Evolutionary conservation across 2,797 vertebrate genomes (phyloP).

Genomic region (Pangasius sanitwongsei): DNA sequence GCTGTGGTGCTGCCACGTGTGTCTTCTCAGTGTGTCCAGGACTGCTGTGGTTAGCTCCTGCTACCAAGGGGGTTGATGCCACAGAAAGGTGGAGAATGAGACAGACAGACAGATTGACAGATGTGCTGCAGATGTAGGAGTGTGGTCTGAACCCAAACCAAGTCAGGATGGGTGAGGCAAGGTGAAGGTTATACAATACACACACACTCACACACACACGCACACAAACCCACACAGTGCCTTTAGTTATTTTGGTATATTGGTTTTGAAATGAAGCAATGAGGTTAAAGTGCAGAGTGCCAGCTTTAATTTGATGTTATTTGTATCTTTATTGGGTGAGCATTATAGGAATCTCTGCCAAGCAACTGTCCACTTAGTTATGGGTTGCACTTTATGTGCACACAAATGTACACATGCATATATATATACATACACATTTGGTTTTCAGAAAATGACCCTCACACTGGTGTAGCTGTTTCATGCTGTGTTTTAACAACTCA

Average conservation of each 20-base stretch:
- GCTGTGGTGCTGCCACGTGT: conserved; percentile 51
- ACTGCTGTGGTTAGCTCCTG: conserved; percentile 38
- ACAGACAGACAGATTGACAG: conserved; percentile 13
- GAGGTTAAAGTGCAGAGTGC: conserved; percentile 6
- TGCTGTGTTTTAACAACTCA: background rate
- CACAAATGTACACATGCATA: background rate
- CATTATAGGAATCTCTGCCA: background rate
- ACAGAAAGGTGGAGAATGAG: conserved; percentile 32
- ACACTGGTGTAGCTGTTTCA: conserved; percentile 8
- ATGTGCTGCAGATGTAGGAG: conserved; percentile 2
- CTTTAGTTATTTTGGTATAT: conserved; percentile 16
- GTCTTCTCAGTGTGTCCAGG: conserved; percentile 29
- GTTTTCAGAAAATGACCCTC: background rate
- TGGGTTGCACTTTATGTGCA: background rate
- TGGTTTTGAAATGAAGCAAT: conserved; percentile 16
- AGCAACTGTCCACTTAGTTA: conserved; percentile 25
- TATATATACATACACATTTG: background rate
- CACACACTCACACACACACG: background rate
- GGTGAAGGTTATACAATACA: conserved; percentile 19
- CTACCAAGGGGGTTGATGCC: conserved; percentile 32
- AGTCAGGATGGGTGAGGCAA: conserved; percentile 16
- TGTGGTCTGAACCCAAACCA: background rate
- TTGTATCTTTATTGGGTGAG: conserved; percentile 22
- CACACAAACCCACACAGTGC: conserved; percentile 11
- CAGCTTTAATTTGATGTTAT: conserved; percentile 22